phyloP scores from a whole-genome alignment of 2,797 vertebrate genomes.

The Gymnoscopelus microlampas region DNA sequence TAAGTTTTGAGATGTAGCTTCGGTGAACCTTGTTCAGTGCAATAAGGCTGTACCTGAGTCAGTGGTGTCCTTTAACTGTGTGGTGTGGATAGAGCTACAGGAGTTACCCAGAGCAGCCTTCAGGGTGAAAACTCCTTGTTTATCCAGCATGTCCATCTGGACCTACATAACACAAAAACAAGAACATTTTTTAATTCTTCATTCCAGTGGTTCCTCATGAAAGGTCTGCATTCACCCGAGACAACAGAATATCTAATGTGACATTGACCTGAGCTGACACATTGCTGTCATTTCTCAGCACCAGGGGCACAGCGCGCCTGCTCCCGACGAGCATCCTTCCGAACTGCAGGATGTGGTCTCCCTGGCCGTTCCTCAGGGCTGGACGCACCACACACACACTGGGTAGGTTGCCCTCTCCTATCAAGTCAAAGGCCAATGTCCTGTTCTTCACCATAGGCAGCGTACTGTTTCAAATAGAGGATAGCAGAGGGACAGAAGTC shows the following conservation, averaged over 20 bases:
- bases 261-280: conserved; percentile 62
- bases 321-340: conserved; percentile 78
- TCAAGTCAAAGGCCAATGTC: conserved; percentile 82
- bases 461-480: conserved; percentile 44
- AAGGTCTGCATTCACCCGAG: neutral
- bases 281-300: conserved; percentile 85
- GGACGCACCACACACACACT: conserved; percentile 83
- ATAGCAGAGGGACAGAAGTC: neutral
- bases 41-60: conserved; percentile 64
- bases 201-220: neutral
- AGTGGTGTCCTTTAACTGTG: conserved; percentile 39
- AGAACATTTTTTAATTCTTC: neutral
- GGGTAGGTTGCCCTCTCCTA: conserved; percentile 88
- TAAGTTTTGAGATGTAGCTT: too few species aligned
- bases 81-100: conserved; percentile 63
- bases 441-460: conserved; percentile 67
- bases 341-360: conserved; percentile 85
- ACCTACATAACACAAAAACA: conserved; percentile 74
- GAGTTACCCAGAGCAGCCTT: conserved; percentile 69
- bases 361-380: conserved; percentile 64
- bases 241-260: neutral
- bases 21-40: neutral
- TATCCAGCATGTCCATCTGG: conserved; percentile 82
- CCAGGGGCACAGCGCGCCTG: conserved; percentile 76
- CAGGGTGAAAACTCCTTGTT: conserved; percentile 80